phyloP scores from a whole-genome alignment of 2,113 vertebrate species.

The Coptodon rendalli region DNA sequence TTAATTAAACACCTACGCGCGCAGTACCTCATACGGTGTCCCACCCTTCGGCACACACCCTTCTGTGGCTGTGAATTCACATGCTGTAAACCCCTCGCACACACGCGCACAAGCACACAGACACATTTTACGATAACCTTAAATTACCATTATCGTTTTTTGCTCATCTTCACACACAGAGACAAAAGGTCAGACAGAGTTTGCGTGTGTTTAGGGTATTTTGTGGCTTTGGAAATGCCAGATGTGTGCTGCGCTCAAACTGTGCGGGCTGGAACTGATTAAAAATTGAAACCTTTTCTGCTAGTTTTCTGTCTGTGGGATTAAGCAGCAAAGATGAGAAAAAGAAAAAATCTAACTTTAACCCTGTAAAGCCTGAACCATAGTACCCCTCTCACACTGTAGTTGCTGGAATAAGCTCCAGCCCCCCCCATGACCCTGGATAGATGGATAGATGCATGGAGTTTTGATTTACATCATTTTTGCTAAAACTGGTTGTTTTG shows the following conservation, averaged over 20 bases:
- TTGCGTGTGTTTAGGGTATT: neutral
- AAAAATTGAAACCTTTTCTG: neutral
- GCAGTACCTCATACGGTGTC: neutral
- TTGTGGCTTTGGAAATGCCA: neutral
- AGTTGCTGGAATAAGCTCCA: neutral
- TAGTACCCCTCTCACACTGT: neutral
- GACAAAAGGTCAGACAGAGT: neutral
- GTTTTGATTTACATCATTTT: neutral
- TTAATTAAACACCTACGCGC: neutral
- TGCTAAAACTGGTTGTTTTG: neutral
- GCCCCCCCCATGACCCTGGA: neutral
- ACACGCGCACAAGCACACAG: neutral
- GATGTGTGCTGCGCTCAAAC: neutral
- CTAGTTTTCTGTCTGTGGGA: neutral
- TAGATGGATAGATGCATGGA: neutral
- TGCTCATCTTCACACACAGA: neutral
- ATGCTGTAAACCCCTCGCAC: neutral
- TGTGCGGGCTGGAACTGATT: neutral
- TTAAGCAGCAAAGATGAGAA: neutral
- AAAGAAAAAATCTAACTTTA: neutral
- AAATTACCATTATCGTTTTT: neutral
- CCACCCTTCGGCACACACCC: neutral
- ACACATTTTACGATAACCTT: neutral
- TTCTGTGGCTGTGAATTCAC: neutral
- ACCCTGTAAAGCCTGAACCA: neutral